Percentiles rank a stretch among this genome's conserved stretches.
These are phyloP conservation scores for Ephestia elutella DNA, from an alignment of 1,140 invertebrate genomes.

Conservation along the genomic window DNA sequence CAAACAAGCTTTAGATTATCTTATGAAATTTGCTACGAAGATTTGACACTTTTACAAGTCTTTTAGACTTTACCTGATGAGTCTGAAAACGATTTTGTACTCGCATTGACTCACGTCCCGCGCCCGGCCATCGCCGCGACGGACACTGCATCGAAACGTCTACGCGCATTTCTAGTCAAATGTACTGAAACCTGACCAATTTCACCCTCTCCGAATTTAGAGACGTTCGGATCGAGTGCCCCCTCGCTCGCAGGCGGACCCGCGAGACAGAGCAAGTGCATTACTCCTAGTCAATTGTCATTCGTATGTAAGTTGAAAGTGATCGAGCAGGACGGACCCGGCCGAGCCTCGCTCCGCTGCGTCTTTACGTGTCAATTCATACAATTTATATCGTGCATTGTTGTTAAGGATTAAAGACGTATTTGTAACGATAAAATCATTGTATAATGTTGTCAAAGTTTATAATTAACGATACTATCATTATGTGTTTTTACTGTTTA, in stretches of 20 bases:
- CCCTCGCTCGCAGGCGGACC: conserved; percentile 19
- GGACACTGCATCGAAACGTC: conserved; percentile 24
- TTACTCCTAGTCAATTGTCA: conserved; percentile 70
- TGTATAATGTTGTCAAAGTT: conserved; percentile 66
- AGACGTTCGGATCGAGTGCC: conserved; percentile 38
- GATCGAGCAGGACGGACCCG: conserved; percentile 18
- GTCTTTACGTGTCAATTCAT: conserved; percentile 67
- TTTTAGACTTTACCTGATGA: conserved; percentile 44
- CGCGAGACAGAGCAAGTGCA: conserved; percentile 39
- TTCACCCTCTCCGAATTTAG: conserved; percentile 38
- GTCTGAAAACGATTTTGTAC: conserved; percentile 50
- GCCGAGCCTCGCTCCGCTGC: conserved; percentile 7
- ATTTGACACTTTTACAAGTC: conserved; percentile 62
- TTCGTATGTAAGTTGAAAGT: conserved; percentile 51
- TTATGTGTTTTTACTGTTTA: conserved; percentile 34
- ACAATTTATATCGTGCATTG: conserved; percentile 66
- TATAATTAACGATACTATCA: conserved; percentile 50
- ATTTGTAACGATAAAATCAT: conserved; percentile 62
- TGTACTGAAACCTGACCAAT: conserved; percentile 62
- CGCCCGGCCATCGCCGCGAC: conserved; percentile 18
- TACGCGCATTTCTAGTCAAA: conserved; percentile 61
- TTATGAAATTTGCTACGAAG: conserved; percentile 60
- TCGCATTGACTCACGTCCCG: conserved; percentile 35
- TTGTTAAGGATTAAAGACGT: conserved; percentile 60
- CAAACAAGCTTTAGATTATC: conserved; percentile 55